Percentiles rank a stretch among this genome's conserved stretches.
These are phyloP conservation scores for Microctonus brassicae DNA, from an alignment of 2,888 invertebrate genomes.

Conservation along the genomic window DNA sequence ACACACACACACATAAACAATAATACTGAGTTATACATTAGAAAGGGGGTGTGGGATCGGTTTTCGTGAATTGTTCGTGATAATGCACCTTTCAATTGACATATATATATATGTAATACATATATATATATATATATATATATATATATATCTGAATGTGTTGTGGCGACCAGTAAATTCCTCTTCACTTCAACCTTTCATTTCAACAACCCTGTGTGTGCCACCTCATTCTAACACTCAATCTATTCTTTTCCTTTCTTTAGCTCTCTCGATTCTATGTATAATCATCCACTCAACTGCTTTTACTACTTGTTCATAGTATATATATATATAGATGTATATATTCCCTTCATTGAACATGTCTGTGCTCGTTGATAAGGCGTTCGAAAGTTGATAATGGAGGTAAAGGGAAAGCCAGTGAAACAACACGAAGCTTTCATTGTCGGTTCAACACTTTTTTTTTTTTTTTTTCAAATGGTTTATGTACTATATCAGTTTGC, in stretches of 20 bases:
- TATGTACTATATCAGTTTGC: too few species aligned
- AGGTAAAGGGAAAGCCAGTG: neutral
- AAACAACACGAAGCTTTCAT: conserved; percentile 6
- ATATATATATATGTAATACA: too few species aligned
- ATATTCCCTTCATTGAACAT: neutral
- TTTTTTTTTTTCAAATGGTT: neutral
- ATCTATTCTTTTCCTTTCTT: too few species aligned
- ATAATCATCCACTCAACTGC: conserved; percentile 27
- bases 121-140: too few species aligned
- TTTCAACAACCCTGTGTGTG: neutral
- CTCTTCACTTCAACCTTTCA: conserved; percentile 11
- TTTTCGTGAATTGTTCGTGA: conserved; percentile 26
- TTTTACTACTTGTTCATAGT: too few species aligned
- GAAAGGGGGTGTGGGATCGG: conserved; percentile 14
- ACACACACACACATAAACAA: neutral
- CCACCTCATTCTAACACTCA: conserved; percentile 20
- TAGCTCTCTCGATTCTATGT: conserved; percentile 1
- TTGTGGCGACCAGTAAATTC: conserved; percentile 29
- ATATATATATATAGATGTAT: too few species aligned
- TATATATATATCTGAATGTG: too few species aligned
- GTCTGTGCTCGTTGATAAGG: conserved; percentile 11
- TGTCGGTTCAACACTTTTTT: conserved; percentile 18
- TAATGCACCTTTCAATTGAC: conserved; percentile 9
- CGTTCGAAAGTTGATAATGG: neutral
- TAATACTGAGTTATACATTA: neutral